A percentile compares a stretch with the other conserved stretches of the same genome.
Conservation (phyloP, 2,888 invertebrate genomes). For the Tipula confusa region DNA sequence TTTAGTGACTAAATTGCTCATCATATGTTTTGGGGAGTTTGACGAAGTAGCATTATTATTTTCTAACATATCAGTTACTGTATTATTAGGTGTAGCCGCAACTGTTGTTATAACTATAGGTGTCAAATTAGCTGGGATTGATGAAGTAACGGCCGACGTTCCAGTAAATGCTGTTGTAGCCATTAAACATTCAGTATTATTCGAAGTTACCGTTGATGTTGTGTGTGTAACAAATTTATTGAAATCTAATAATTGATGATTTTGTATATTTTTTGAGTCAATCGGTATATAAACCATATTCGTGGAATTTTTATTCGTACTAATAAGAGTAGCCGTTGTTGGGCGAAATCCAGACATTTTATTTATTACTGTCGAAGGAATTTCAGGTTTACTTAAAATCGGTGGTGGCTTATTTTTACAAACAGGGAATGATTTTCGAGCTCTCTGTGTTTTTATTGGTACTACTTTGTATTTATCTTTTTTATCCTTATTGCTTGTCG, state of each 20-base stretch:
- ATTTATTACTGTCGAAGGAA: not conserved
- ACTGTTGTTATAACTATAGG: slow-evolving; percentile 36
- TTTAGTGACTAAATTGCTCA: slow-evolving; percentile 46
- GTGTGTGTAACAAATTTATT: not conserved
- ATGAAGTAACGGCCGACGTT: not conserved
- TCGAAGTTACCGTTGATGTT: not conserved
- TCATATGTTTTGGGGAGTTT: slow-evolving; percentile 46
- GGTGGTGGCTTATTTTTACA: slow-evolving; percentile 37
- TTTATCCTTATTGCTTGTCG: not conserved
- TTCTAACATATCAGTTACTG: not conserved
- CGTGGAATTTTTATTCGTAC: slow-evolving; percentile 38
- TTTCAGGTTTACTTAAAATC: not conserved
- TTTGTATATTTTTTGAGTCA: slow-evolving; percentile 36
- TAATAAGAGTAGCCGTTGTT: not conserved
- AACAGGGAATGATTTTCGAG: slow-evolving; percentile 47
- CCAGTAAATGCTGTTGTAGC: not conserved
- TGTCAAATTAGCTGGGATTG: not conserved
- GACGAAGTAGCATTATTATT: slow-evolving; percentile 37
- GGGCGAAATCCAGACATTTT: not conserved
- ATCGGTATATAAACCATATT: slow-evolving; percentile 49
- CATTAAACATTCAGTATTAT: not conserved
- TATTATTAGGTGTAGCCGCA: slow-evolving; percentile 38
- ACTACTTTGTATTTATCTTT: not conserved
- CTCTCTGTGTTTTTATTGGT: slow-evolving; percentile 37
- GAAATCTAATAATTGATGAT: slow-evolving; percentile 13